Conservation (phyloP, 2,888 invertebrate genomes). For the Acleris cristana region DNA sequence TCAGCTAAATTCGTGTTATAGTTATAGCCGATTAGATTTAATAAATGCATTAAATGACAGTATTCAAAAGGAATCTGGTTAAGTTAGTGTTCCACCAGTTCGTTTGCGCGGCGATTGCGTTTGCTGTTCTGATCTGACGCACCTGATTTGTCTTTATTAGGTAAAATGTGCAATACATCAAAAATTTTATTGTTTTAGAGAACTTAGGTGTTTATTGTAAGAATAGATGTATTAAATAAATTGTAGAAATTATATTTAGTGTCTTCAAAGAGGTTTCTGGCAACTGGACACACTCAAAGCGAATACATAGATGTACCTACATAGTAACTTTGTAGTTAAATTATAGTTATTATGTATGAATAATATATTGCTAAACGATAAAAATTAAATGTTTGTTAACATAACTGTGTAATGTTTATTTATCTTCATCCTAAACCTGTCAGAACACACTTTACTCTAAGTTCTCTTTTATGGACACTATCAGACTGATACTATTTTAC, state of each 20-base stretch:
- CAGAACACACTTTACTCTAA: background rate
- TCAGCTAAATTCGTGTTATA: constrained; percentile 62
- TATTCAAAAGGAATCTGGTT: constrained; percentile 46
- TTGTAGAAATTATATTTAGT: constrained; percentile 67
- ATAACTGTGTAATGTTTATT: constrained; percentile 54
- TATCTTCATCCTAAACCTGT: constrained; percentile 6
- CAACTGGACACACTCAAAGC: constrained; percentile 48
- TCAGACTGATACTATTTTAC: no score
- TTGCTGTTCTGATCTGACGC: constrained; percentile 41
- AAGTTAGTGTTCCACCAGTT: constrained; percentile 43
- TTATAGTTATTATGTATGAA: constrained; percentile 75
- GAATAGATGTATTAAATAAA: constrained; percentile 59
- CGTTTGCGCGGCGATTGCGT: constrained; percentile 40
- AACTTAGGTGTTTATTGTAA: constrained; percentile 62
- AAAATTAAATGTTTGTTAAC: constrained; percentile 83
- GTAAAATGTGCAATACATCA: constrained; percentile 77
- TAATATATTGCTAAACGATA: constrained; percentile 82
- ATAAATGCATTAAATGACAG: constrained; percentile 49
- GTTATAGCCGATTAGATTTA: constrained; percentile 51
- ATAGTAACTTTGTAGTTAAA: constrained; percentile 75
- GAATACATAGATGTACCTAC: constrained; percentile 62
- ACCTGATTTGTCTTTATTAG: constrained; percentile 47
- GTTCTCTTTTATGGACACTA: no score
- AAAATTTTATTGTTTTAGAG: constrained; percentile 60
- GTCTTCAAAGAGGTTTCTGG: constrained; percentile 64